Conservation (phyloP, 35 echinoderm and acorn worm species). For the Lytechinus variegatus region DNA sequence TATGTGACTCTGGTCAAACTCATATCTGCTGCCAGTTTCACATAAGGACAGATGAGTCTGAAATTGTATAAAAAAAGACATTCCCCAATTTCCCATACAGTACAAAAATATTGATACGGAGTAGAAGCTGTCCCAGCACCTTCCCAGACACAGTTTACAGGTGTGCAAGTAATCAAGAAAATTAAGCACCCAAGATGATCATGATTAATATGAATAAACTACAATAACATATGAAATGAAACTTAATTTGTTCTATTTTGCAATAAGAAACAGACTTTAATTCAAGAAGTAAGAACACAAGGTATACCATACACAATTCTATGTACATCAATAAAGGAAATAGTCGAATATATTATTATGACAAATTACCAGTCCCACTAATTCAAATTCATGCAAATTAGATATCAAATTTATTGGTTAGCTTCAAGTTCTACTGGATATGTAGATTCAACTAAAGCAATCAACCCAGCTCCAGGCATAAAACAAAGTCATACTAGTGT, state of each 20-base stretch:
- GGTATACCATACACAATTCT: slow-evolving; percentile 43
- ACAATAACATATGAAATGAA: too few relatives aligned
- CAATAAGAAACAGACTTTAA: slow-evolving; percentile 37
- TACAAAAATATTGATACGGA: too few relatives aligned
- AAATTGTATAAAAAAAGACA: too few relatives aligned
- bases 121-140: too few relatives aligned
- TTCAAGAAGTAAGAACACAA: slow-evolving; percentile 36
- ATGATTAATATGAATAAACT: too few relatives aligned
- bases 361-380: not conserved
- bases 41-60: too few relatives aligned
- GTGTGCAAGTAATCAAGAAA: too few relatives aligned
- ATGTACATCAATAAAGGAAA: slow-evolving; percentile 22
- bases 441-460: not conserved
- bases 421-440: not conserved
- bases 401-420: not conserved
- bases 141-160: too few relatives aligned
- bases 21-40: too few relatives aligned
- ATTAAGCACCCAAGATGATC: too few relatives aligned
- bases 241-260: not conserved
- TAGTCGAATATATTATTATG: not conserved
- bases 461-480: not conserved
- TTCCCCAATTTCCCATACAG: too few relatives aligned
- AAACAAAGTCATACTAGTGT: not conserved
- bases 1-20: too few relatives aligned
- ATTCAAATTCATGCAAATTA: not conserved